These are phyloP conservation scores for Pelochelys cantorii DNA, from an alignment of 2,797 vertebrate species.

Conservation along the genomic window DNA sequence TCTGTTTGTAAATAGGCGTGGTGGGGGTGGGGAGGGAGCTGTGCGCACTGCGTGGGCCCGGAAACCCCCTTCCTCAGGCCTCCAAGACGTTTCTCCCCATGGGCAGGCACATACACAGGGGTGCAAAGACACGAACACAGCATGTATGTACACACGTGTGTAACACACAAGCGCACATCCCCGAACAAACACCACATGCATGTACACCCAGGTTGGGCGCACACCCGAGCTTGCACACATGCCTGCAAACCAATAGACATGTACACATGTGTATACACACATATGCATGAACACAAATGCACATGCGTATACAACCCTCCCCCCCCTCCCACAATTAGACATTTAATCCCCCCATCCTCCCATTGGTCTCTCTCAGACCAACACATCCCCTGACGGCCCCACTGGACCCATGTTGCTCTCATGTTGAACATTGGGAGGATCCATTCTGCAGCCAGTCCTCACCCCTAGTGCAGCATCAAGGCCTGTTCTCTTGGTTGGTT, in stretches of 20 bases:
- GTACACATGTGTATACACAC: background rate
- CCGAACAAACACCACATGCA: background rate
- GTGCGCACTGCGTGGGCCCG: background rate
- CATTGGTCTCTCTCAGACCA: background rate
- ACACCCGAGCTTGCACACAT: background rate
- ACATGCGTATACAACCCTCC: too few relatives aligned
- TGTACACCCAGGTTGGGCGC: background rate
- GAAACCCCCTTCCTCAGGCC: too few relatives aligned
- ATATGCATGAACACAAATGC: too few relatives aligned
- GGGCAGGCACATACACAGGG: too few relatives aligned
- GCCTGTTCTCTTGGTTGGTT: background rate
- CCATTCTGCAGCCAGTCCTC: background rate
- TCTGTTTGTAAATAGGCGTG: background rate
- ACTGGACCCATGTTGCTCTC: background rate
- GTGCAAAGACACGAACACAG: background rate
- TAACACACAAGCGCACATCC: background rate
- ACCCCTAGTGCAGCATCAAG: background rate
- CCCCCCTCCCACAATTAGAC: background rate
- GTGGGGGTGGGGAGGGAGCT: background rate
- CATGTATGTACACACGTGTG: background rate
- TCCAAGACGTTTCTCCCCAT: background rate
- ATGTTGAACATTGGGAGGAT: background rate
- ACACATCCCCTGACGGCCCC: background rate
- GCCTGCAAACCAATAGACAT: background rate
- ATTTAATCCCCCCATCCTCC: background rate